Evolutionary conservation across 2,797 vertebrate genomes (phyloP).

Genomic region (Eleutherodactylus coqui): DNA sequence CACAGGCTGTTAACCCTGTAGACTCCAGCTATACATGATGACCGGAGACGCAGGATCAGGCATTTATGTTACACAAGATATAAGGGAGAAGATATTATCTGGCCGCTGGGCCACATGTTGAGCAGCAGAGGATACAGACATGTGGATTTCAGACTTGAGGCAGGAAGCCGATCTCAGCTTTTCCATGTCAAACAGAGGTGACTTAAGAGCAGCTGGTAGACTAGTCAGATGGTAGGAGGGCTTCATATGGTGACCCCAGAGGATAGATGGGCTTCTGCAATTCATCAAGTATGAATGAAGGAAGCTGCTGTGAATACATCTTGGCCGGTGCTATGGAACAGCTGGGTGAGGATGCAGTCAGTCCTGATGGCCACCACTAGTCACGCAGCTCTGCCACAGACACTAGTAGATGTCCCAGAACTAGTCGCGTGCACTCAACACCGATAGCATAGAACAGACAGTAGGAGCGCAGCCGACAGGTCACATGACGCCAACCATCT

Average conservation of each 20-base stretch:
- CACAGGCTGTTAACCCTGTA: too few relatives aligned
- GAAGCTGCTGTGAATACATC: neutral
- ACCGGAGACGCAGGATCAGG: neutral
- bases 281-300: neutral
- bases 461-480: neutral
- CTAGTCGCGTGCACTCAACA: too few relatives aligned
- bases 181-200: neutral
- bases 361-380: too few relatives aligned
- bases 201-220: neutral
- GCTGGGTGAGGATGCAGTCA: neutral
- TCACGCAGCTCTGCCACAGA: neutral
- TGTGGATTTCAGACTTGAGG: neutral
- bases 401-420: too few relatives aligned
- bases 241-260: neutral
- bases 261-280: neutral
- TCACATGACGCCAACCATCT: neutral
- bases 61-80: constrained; percentile 5
- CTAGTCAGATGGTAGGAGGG: neutral
- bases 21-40: neutral
- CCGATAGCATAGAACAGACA: too few relatives aligned
- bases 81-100: neutral
- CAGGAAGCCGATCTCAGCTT: neutral
- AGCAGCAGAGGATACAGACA: neutral
- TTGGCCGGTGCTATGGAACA: neutral
- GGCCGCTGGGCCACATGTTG: neutral